phyloP scores from a whole-genome alignment of 2,797 vertebrate genomes.

The Perodicticus potto region DNA sequence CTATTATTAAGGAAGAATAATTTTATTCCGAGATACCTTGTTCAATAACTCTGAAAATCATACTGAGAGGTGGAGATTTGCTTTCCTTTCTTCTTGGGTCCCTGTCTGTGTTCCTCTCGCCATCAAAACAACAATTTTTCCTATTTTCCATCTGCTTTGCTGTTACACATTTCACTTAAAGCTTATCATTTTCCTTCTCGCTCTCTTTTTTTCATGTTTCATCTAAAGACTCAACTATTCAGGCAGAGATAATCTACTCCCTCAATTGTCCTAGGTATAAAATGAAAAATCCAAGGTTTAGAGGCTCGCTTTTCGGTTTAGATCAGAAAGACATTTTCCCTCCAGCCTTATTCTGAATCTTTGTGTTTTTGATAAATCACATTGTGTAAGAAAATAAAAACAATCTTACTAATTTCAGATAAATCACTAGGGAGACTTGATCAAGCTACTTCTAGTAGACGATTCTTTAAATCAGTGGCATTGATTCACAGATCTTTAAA shows the following conservation, averaged over 20 bases:
- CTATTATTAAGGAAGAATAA: slow-evolving; percentile 59
- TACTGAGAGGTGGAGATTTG: neutral
- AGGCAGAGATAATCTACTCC: neutral
- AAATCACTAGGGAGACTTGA: neutral
- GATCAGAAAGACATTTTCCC: slow-evolving; percentile 46
- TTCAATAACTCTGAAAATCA: slow-evolving; percentile 62
- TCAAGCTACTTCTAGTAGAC: neutral
- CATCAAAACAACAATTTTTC: neutral
- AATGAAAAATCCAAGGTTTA: slow-evolving; percentile 32
- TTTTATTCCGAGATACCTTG: neutral
- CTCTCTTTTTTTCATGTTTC: slow-evolving; percentile 10
- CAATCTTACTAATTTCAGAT: slow-evolving; percentile 9
- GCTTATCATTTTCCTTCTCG: neutral
- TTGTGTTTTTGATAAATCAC: slow-evolving; percentile 45
- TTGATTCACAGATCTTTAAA: slow-evolving; percentile 32
- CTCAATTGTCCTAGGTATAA: neutral
- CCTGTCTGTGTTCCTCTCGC: neutral
- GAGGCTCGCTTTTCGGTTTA: slow-evolving; percentile 28
- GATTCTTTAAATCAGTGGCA: neutral
- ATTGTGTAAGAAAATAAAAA: slow-evolving; percentile 49
- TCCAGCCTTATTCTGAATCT: slow-evolving; percentile 17
- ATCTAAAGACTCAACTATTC: slow-evolving; percentile 33
- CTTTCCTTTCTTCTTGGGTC: neutral
- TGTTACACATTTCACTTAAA: slow-evolving; percentile 36
- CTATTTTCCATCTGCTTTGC: neutral